phyloP scores from a whole-genome alignment of 2,797 vertebrate species.

The Sitta carolinensis region DNA sequence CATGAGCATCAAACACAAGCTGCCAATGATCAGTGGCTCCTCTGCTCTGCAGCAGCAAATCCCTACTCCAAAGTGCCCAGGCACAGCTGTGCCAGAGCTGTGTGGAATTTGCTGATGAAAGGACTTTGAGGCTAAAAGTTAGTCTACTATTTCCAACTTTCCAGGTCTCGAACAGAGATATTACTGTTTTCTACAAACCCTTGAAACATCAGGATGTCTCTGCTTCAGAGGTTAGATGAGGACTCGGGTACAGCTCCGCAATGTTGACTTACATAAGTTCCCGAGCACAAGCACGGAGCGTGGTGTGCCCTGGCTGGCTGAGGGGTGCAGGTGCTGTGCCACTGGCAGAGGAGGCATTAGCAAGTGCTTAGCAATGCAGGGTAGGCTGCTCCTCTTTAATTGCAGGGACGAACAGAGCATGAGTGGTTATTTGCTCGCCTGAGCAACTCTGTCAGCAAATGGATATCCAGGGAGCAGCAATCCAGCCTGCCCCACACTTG shows the following conservation, averaged over 20 bases:
- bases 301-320: not conserved
- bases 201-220: not conserved
- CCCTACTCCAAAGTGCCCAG: not conserved
- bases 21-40: not conserved
- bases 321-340: not conserved
- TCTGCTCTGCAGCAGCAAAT: not conserved
- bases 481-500: not conserved
- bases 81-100: not conserved
- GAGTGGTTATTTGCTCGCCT: not conserved
- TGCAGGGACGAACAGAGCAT: not conserved
- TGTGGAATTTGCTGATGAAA: not conserved
- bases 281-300: rapidly evolving
- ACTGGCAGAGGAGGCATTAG: not conserved
- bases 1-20: not conserved
- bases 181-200: not conserved
- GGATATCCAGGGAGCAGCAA: not conserved
- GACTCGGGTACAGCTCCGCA: not conserved
- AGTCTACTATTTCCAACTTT: not conserved
- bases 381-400: not conserved
- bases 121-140: not conserved
- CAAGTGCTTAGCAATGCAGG: not conserved
- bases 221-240: not conserved
- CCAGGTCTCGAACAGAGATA: not conserved
- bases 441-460: not conserved
- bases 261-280: not conserved